phyloP scores from a whole-genome alignment of 2,113 vertebrate genomes.

The Prionailurus viverrinus region DNA sequence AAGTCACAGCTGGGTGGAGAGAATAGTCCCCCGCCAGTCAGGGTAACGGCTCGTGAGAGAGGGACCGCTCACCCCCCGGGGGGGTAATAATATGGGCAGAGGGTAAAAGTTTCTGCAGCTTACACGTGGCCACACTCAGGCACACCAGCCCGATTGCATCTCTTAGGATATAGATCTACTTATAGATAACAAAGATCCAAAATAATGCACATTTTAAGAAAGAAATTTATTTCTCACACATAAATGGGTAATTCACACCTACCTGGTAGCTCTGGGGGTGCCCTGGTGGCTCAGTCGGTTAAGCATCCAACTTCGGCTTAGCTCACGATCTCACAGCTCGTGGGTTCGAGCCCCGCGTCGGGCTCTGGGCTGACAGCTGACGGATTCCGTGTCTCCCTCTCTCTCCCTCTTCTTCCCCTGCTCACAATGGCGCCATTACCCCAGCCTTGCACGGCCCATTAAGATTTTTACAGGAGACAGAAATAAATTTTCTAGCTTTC shows the following conservation, averaged over 20 bases:
- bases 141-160: not conserved
- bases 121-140: not conserved
- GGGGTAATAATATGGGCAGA: not conserved
- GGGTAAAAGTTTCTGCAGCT: not conserved
- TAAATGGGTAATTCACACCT: not conserved
- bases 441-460: not conserved
- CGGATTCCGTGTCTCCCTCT: too few species aligned
- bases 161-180: not conserved
- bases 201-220: not conserved
- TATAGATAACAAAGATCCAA: not conserved
- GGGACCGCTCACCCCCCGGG: rapidly evolving
- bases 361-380: too few species aligned
- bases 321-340: too few species aligned
- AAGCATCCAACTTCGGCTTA: too few species aligned
- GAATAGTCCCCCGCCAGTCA: conserved; percentile 23
- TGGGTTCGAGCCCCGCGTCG: too few species aligned
- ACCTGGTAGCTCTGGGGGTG: too few species aligned
- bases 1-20: conserved; percentile 77
- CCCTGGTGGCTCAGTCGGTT: too few species aligned
- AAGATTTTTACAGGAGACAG: not conserved
- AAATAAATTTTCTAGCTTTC: not conserved
- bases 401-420: too few species aligned
- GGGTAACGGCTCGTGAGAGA: not conserved
- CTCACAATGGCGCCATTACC: not conserved
- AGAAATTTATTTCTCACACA: not conserved